phyloP scores from a whole-genome alignment of 2,797 vertebrate species.

The Pogonophryne albipinna region DNA sequence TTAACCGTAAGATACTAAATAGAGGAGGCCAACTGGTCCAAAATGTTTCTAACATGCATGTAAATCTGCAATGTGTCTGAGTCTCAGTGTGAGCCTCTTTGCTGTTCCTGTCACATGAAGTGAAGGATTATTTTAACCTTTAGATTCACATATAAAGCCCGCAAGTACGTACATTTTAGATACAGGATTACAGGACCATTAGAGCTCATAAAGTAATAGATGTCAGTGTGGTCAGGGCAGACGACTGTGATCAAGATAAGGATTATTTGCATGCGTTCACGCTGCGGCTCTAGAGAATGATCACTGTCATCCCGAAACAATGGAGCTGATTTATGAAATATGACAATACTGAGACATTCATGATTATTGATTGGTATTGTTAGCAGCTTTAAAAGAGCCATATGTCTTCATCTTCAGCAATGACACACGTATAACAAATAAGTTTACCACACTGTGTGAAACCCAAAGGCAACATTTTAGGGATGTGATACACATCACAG shows the following conservation, averaged over 20 bases:
- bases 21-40: constrained; percentile 10
- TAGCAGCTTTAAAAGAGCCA: constrained; percentile 88
- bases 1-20: constrained; percentile 31
- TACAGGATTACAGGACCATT: constrained; percentile 18
- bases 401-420: constrained; percentile 86
- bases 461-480: constrained; percentile 78
- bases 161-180: constrained; percentile 17
- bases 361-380: constrained; percentile 91
- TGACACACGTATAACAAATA: constrained; percentile 86
- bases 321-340: constrained; percentile 88
- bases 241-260: constrained; percentile 71
- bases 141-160: constrained; percentile 19
- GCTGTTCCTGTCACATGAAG: constrained; percentile 21
- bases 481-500: constrained; percentile 79
- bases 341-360: constrained; percentile 86
- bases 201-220: constrained; percentile 54
- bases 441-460: constrained; percentile 77
- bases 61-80: constrained; percentile 47
- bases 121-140: constrained; percentile 20
- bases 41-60: constrained; percentile 45
- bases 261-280: constrained; percentile 75
- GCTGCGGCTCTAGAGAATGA: constrained; percentile 82
- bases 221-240: constrained; percentile 67
- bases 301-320: constrained; percentile 85
- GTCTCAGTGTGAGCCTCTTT: constrained; percentile 42